Conservation (phyloP, 2,113 vertebrate species). For the Bothrops jararaca region DNA sequence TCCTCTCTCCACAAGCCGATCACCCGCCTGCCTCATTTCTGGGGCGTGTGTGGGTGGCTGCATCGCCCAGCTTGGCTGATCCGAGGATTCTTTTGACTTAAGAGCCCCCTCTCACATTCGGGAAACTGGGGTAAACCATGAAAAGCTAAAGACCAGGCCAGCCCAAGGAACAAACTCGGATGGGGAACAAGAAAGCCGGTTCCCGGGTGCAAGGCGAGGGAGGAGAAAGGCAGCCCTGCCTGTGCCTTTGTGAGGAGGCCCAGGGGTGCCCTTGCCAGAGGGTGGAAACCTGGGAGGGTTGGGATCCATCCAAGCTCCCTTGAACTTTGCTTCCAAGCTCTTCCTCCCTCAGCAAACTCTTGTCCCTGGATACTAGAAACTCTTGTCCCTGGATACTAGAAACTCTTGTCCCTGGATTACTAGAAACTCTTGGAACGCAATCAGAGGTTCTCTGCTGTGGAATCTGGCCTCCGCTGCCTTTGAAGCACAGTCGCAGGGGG, state of each 20-base stretch:
- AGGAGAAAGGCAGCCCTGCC: background rate
- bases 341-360: background rate
- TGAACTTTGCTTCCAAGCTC: background rate
- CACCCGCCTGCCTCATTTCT: background rate
- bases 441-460: background rate
- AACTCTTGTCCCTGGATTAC: background rate
- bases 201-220: background rate
- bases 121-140: background rate
- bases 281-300: background rate
- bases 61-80: background rate
- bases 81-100: background rate
- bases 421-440: background rate
- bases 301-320: background rate
- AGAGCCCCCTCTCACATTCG: background rate
- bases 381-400: too few species aligned
- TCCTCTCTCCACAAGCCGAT: background rate
- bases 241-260: background rate
- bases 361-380: too few species aligned
- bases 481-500: background rate
- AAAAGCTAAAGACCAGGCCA: background rate
- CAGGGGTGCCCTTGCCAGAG: background rate
- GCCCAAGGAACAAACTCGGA: background rate
- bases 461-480: rapidly evolving
- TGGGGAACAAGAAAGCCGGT: background rate
- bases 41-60: too few species aligned